These are phyloP conservation scores for Cantharis flavilabris DNA, from an alignment of 2,888 invertebrate genomes.

Conservation along the genomic window DNA sequence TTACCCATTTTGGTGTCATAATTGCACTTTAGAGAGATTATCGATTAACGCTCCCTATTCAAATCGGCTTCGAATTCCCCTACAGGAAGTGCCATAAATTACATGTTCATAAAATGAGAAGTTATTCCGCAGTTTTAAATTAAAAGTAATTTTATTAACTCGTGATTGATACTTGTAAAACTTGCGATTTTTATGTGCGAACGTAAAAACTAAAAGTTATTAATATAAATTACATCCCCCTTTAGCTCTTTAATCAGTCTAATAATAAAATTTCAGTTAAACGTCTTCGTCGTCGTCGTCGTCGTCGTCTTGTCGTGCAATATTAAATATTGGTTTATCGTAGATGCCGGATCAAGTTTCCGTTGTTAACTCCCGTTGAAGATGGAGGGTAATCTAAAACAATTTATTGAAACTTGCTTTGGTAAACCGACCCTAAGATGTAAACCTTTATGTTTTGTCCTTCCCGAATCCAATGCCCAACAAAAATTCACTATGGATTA, in stretches of 20 bases:
- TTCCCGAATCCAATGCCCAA: neutral
- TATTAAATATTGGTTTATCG: neutral
- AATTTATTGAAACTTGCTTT: neutral
- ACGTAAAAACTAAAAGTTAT: neutral
- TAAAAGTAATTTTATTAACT: neutral
- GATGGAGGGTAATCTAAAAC: neutral
- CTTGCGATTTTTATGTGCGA: neutral
- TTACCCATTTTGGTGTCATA: slow-evolving; percentile 15
- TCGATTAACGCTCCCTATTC: slow-evolving; percentile 11
- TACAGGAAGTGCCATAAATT: slow-evolving; percentile 1
- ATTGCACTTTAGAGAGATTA: slow-evolving; percentile 16
- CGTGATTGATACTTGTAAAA: neutral
- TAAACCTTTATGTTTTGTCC: neutral
- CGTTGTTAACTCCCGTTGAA: neutral
- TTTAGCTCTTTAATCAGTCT: neutral
- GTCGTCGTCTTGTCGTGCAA: neutral
- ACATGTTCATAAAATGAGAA: slow-evolving; percentile 2
- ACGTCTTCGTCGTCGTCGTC: neutral
- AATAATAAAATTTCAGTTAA: neutral
- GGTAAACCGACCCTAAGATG: neutral
- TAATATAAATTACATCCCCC: neutral
- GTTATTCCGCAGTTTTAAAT: neutral
- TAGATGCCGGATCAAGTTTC: neutral
- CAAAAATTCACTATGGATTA: neutral
- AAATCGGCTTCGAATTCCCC: slow-evolving; percentile 1